These are phyloP conservation scores for Magallana angulata DNA, from an alignment of 1,140 invertebrate genomes.

Conservation along the genomic window DNA sequence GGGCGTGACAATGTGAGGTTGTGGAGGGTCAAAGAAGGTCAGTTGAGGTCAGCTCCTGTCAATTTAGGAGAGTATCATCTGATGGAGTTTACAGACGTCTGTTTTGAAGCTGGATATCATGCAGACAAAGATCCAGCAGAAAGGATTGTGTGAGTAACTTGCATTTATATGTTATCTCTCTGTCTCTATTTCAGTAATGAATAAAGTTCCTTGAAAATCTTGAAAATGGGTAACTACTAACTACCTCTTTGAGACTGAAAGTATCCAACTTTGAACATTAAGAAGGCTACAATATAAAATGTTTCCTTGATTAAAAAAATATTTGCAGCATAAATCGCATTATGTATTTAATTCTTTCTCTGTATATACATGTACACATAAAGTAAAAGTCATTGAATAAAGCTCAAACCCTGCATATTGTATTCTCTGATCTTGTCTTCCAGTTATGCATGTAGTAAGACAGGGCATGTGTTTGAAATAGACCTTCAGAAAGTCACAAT, in stretches of 20 bases:
- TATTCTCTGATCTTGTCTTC: constrained; percentile 23
- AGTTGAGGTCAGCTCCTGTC: constrained; percentile 77
- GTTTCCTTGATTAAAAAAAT: too few species aligned
- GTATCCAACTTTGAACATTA: too few species aligned
- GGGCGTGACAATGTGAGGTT: constrained; percentile 78
- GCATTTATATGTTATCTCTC: too few species aligned
- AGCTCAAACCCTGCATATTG: neutral
- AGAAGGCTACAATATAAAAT: too few species aligned
- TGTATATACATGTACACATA: too few species aligned
- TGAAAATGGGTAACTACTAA: too few species aligned
- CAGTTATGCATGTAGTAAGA: constrained; percentile 78
- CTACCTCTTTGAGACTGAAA: too few species aligned
- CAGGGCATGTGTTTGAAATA: constrained; percentile 78
- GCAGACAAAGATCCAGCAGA: constrained; percentile 70
- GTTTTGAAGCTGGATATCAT: constrained; percentile 75
- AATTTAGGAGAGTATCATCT: constrained; percentile 75
- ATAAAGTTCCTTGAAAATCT: too few species aligned
- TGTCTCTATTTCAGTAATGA: too few species aligned
- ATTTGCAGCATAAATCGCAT: too few species aligned
- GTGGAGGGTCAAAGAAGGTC: constrained; percentile 78
- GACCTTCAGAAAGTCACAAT: constrained; percentile 75
- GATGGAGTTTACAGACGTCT: constrained; percentile 79
- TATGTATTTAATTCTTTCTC: too few species aligned
- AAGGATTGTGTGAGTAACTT: constrained; percentile 71
- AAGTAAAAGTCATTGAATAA: too few species aligned